phyloP scores from a whole-genome alignment of 2,113 vertebrate species.

The Forbesichthys papilliferus region DNA sequence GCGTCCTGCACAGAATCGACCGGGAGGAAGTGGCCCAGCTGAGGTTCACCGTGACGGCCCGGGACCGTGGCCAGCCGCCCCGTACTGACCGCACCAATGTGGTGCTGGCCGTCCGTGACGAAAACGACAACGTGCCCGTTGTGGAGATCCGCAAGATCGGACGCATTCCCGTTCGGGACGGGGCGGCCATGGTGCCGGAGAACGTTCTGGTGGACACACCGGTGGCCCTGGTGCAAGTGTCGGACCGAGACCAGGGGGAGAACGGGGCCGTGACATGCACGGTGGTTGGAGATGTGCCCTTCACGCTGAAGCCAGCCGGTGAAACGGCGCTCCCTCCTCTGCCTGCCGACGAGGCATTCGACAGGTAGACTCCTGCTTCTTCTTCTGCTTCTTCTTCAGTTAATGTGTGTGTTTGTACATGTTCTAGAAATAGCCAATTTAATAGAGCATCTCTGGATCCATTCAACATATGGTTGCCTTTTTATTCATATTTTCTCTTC shows the following conservation, averaged over 20 bases:
- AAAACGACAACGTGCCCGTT: slow-evolving; percentile 93
- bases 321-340: slow-evolving; percentile 75
- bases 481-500: no score
- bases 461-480: no score
- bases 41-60: slow-evolving; percentile 88
- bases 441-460: no score
- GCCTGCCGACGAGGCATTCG: slow-evolving; percentile 82
- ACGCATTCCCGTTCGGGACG: slow-evolving; percentile 88
- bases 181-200: slow-evolving; percentile 88
- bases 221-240: slow-evolving; percentile 93
- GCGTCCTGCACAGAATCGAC: slow-evolving; percentile 91
- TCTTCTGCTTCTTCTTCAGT: neutral
- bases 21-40: slow-evolving; percentile 93
- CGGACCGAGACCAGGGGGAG: slow-evolving; percentile 92
- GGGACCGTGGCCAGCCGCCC: slow-evolving; percentile 91
- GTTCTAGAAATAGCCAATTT: no score
- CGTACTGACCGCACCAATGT: slow-evolving; percentile 91
- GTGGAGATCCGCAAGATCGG: slow-evolving; percentile 96
- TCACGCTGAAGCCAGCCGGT: slow-evolving; percentile 92
- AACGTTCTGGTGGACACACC: slow-evolving; percentile 95
- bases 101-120: slow-evolving; percentile 88
- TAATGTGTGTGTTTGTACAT: neutral
- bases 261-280: slow-evolving; percentile 96
- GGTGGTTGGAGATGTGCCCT: slow-evolving; percentile 93
- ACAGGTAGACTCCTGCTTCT: slow-evolving; percentile 72